Conservation (phyloP, 1,140 invertebrate species). For the Octopus sinensis region DNA sequence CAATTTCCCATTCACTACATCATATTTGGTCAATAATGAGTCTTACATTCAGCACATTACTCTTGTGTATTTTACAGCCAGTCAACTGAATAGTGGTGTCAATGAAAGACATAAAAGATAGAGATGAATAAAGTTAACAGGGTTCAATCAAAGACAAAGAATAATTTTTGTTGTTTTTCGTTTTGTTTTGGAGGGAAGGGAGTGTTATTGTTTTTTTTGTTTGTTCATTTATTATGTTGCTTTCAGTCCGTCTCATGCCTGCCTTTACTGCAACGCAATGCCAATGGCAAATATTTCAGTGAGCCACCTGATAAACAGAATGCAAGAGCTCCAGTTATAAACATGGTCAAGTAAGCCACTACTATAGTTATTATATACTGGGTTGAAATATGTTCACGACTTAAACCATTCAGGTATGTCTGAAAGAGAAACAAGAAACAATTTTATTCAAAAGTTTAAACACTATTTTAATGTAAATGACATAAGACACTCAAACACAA, state of each 20-base stretch:
- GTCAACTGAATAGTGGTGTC: no score
- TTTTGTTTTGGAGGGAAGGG: no score
- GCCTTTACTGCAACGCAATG: conserved; percentile 32
- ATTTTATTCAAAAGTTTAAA: background rate
- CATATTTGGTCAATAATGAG: no score
- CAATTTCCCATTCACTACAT: no score
- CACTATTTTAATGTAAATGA: background rate
- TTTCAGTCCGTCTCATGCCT: conserved; percentile 29
- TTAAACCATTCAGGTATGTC: conserved; percentile 76
- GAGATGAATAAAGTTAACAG: no score
- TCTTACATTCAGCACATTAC: no score
- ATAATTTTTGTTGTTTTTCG: no score
- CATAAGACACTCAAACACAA: background rate
- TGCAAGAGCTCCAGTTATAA: conserved; percentile 69
- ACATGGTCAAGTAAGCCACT: conserved; percentile 69
- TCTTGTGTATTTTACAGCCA: no score
- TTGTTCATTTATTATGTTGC: no score
- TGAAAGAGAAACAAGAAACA: conserved; percentile 42
- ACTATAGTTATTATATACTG: conserved; percentile 72
- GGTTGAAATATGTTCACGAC: conserved; percentile 20
- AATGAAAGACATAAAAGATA: no score
- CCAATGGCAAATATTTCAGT: conserved; percentile 37
- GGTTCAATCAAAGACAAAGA: no score
- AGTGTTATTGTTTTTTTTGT: no score
- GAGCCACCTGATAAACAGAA: conserved; percentile 76